Evolutionary conservation across 2,113 vertebrate genomes (phyloP).

Genomic region (Scomber colias): DNA sequence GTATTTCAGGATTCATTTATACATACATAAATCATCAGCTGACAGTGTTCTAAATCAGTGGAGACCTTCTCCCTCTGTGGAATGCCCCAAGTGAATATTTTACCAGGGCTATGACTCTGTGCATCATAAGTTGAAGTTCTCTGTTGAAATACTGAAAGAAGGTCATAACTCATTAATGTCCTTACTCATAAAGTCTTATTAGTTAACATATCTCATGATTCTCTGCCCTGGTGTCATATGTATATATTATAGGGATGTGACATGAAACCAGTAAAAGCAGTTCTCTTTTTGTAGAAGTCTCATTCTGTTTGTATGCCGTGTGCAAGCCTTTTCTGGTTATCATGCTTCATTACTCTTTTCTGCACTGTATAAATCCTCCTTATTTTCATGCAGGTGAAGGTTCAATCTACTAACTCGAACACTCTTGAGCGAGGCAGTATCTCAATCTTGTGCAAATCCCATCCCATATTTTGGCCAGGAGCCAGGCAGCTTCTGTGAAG

Average conservation of each 20-base stretch:
- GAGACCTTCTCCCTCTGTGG: conserved; percentile 11
- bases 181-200: background rate
- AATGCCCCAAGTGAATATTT: conserved; percentile 56
- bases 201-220: conserved; percentile 18
- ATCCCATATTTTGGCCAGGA: too few relatives aligned
- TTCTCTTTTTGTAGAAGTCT: background rate
- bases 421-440: too few relatives aligned
- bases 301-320: background rate
- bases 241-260: conserved; percentile 36
- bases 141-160: conserved; percentile 40
- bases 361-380: conserved; percentile 3
- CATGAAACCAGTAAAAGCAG: conserved; percentile 4
- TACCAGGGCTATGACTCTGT: conserved; percentile 31
- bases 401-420: too few relatives aligned
- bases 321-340: conserved; percentile 1
- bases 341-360: conserved; percentile 7
- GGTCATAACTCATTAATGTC: conserved; percentile 34
- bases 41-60: conserved; percentile 39
- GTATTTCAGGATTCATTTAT: conserved; percentile 57
- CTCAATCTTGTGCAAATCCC: too few relatives aligned
- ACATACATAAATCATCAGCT: conserved; percentile 49
- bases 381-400: too few relatives aligned
- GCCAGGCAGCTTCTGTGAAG: background rate
- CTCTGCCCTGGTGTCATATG: conserved; percentile 22
- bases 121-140: conserved; percentile 25